phyloP scores from a whole-genome alignment of 2,113 vertebrate species.

The Indri indri region DNA sequence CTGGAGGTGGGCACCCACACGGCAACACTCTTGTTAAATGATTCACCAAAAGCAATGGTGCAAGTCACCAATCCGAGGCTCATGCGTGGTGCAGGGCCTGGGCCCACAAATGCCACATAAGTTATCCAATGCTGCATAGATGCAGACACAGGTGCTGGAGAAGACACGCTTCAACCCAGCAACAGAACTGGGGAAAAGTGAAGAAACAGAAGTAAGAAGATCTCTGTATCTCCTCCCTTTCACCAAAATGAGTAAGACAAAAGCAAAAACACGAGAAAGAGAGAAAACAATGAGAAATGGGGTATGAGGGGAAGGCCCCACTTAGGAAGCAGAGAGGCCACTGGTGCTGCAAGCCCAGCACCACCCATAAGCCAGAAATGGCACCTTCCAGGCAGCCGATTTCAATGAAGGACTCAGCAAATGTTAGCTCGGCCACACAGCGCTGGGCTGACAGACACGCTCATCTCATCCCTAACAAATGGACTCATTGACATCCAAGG shows the following conservation, averaged over 20 bases:
- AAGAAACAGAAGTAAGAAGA: background rate
- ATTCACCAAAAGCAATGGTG: background rate
- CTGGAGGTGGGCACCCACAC: accelerated
- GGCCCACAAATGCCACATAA: accelerated
- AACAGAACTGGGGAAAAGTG: background rate
- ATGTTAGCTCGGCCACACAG: background rate
- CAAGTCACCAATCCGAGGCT: background rate
- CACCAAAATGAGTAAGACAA: background rate
- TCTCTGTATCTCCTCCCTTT: background rate
- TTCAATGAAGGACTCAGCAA: background rate
- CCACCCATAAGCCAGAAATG: too few relatives aligned
- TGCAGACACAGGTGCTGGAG: accelerated
- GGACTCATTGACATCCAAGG: background rate
- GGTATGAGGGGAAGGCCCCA: too few relatives aligned
- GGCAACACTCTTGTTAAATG: background rate
- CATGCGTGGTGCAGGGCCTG: background rate
- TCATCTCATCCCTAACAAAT: background rate
- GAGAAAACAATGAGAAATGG: background rate
- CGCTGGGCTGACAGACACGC: background rate
- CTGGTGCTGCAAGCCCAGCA: accelerated
- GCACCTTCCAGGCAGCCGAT: background rate
- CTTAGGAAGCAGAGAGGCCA: background rate
- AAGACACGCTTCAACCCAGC: background rate
- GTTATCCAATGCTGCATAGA: too few relatives aligned
- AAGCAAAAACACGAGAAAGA: background rate